Percentiles rank a stretch among this genome's conserved stretches.
Evolutionary conservation across 2,888 invertebrate species (phyloP).

Genomic region (Cryptus viduatorius): DNA sequence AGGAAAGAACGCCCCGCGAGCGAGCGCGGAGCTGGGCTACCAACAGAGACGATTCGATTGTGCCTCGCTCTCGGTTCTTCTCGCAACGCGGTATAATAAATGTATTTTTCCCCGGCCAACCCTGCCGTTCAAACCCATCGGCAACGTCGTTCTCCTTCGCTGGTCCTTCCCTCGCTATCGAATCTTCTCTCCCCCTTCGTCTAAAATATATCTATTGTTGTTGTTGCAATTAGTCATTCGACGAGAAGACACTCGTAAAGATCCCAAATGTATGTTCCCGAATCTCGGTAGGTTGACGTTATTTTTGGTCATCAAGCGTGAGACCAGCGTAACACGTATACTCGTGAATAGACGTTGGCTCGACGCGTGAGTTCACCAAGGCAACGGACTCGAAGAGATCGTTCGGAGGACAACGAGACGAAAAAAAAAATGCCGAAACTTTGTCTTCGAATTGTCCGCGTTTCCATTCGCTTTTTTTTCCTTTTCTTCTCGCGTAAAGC

Average conservation of each 20-base stretch:
- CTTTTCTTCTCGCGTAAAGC: background rate
- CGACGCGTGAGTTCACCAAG: slow-evolving; percentile 1
- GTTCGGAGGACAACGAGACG: background rate
- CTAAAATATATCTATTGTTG: slow-evolving; percentile 83
- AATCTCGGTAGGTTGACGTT: slow-evolving; percentile 77
- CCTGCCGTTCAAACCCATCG: slow-evolving; percentile 53
- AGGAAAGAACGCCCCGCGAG: slow-evolving; percentile 56
- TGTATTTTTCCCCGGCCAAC: slow-evolving; percentile 67
- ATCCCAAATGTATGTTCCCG: slow-evolving; percentile 79
- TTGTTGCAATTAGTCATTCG: slow-evolving; percentile 84
- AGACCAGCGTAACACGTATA: slow-evolving; percentile 4
- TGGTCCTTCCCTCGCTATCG: slow-evolving; percentile 16
- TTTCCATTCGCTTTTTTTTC: background rate
- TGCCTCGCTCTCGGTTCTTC: slow-evolving; percentile 72
- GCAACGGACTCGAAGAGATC: background rate
- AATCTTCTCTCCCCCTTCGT: slow-evolving; percentile 66
- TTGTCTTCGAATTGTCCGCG: background rate
- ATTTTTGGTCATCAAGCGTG: slow-evolving; percentile 76
- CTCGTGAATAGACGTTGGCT: background rate
- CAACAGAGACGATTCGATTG: slow-evolving; percentile 81
- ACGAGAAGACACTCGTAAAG: slow-evolving; percentile 79
- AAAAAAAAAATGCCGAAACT: background rate
- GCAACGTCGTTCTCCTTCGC: slow-evolving; percentile 51
- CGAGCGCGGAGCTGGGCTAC: slow-evolving; percentile 69
- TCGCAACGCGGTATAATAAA: slow-evolving; percentile 65